Conservation (phyloP, 2,888 invertebrate genomes). For the Latrodectus hesperus region DNA sequence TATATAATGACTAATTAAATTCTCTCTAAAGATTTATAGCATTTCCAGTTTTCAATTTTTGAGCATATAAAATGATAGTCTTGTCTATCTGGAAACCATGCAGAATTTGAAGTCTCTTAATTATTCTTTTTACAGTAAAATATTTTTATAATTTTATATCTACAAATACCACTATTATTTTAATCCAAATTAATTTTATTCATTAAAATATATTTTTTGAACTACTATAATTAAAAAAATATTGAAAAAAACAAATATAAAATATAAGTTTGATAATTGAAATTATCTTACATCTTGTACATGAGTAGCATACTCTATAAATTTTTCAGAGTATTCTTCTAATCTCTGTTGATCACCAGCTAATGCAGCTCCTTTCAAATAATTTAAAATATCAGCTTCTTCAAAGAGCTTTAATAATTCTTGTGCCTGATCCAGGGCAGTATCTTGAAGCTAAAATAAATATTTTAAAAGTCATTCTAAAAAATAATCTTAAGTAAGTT, state of each 20-base stretch:
- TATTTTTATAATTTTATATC: no score
- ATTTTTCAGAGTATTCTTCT: conserved; percentile 93
- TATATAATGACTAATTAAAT: no score
- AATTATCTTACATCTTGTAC: conserved; percentile 88
- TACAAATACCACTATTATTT: no score
- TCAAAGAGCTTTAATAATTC: conserved; percentile 81
- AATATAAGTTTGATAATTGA: neutral
- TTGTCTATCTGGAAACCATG: no score
- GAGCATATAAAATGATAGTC: no score
- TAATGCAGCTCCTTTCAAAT: conserved; percentile 83
- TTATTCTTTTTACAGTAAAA: no score
- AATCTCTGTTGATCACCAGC: conserved; percentile 90
- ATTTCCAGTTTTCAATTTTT: no score
- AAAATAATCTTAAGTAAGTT: no score
- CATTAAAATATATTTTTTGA: no score
- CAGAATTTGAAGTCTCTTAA: no score
- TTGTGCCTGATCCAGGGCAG: conserved; percentile 87
- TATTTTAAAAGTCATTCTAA: neutral
- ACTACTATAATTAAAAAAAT: neutral
- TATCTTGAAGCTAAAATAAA: conserved; percentile 81
- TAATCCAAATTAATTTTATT: no score
- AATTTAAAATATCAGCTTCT: conserved; percentile 78
- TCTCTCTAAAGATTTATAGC: no score
- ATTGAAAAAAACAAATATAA: neutral
- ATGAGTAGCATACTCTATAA: conserved; percentile 98